Conservation (phyloP, 2,797 vertebrate species). For the Malacoraja senta region DNA sequence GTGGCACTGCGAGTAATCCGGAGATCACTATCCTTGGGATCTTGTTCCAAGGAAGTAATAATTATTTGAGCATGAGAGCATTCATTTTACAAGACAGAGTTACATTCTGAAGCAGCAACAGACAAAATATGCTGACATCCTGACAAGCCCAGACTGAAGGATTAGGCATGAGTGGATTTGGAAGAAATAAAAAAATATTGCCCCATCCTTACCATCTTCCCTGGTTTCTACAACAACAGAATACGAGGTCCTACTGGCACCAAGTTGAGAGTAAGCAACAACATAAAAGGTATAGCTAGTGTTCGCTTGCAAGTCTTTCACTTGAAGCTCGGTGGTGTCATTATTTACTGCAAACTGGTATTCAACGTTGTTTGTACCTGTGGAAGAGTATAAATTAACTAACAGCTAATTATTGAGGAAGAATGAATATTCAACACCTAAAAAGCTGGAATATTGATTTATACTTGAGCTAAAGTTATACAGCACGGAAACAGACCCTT, state of each 20-base stretch:
- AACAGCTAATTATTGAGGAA: slow-evolving; percentile 41
- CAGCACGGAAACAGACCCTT: too few species aligned
- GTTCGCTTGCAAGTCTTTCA: slow-evolving; percentile 85
- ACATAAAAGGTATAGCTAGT: slow-evolving; percentile 90
- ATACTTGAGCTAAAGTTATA: neutral
- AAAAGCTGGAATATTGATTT: slow-evolving; percentile 39
- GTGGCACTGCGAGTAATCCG: too few species aligned
- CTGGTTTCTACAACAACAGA: slow-evolving; percentile 74
- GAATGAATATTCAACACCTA: neutral
- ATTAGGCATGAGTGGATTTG: neutral
- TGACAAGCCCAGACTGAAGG: neutral
- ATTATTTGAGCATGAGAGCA: neutral
- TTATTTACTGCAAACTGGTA: slow-evolving; percentile 97
- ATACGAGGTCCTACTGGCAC: slow-evolving; percentile 80
- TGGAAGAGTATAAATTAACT: slow-evolving; percentile 44
- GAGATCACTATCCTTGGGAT: too few species aligned
- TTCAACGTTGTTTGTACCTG: slow-evolving; percentile 83
- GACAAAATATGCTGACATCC: neutral
- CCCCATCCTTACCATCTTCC: slow-evolving; percentile 75
- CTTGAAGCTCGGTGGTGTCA: slow-evolving; percentile 83
- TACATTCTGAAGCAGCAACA: neutral
- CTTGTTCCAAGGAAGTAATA: neutral
- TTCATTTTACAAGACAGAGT: neutral
- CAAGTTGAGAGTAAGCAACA: slow-evolving; percentile 88
- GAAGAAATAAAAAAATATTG: neutral